phyloP scores from a whole-genome alignment of 2,888 invertebrate genomes.

The Rosalia funebris region DNA sequence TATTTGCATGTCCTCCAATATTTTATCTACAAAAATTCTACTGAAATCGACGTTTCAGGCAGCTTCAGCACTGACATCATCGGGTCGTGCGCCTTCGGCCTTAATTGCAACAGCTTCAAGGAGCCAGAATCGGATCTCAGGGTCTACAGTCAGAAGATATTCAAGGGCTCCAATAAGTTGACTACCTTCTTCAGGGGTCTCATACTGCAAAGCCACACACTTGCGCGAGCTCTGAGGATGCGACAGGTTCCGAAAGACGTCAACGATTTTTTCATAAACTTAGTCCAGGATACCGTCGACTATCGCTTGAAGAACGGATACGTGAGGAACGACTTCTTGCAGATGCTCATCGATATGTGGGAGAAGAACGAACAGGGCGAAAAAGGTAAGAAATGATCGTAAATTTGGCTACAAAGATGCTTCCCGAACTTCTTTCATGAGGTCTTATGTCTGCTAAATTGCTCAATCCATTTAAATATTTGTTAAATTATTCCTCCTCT shows the following conservation, averaged over 20 bases:
- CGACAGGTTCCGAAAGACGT: not conserved
- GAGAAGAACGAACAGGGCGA: not conserved
- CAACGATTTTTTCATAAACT: slow-evolving; percentile 18
- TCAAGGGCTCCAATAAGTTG: slow-evolving; percentile 2
- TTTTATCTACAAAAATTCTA: too few relatives aligned
- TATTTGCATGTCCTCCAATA: too few relatives aligned
- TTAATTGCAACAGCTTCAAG: slow-evolving; percentile 68
- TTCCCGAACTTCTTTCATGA: too few relatives aligned
- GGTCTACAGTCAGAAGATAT: slow-evolving; percentile 35
- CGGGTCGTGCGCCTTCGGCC: slow-evolving; percentile 68
- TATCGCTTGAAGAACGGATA: slow-evolving; percentile 22
- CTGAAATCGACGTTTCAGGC: too few relatives aligned
- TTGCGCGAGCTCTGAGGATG: slow-evolving; percentile 2
- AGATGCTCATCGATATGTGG: slow-evolving; percentile 17
- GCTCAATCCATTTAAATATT: too few relatives aligned
- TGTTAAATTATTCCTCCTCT: too few relatives aligned
- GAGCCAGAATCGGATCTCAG: slow-evolving; percentile 65
- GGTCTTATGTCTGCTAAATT: too few relatives aligned
- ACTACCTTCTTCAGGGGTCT: not conserved
- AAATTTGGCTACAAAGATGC: too few relatives aligned
- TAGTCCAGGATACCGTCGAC: slow-evolving; percentile 13
- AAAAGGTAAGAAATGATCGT: too few relatives aligned
- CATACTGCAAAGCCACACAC: not conserved
- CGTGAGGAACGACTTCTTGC: slow-evolving; percentile 23
- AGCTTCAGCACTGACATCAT: slow-evolving; percentile 41